Evolutionary conservation across 2,888 invertebrate genomes (phyloP).

Genomic region (Eupithecia centaureata): DNA sequence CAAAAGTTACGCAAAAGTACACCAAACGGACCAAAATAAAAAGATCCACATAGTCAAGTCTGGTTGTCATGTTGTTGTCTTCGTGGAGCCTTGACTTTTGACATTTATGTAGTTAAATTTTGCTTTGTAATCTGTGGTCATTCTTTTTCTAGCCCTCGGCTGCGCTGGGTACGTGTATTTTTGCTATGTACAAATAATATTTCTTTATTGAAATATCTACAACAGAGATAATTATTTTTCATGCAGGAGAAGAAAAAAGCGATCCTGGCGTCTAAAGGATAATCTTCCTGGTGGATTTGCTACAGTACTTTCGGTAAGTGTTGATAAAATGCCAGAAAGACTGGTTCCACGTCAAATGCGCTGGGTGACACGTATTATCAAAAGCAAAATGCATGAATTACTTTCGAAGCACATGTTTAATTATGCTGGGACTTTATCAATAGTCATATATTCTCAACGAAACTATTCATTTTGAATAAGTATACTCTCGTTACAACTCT

Average conservation of each 20-base stretch:
- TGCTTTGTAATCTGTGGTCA: conserved; percentile 46
- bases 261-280: conserved; percentile 77
- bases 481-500: background rate
- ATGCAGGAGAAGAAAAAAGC: conserved; percentile 69
- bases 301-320: conserved; percentile 80
- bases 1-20: no score
- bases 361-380: conserved; percentile 84
- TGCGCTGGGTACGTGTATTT: conserved; percentile 74
- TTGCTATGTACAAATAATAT: conserved; percentile 44
- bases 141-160: conserved; percentile 77
- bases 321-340: conserved; percentile 63
- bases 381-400: conserved; percentile 57
- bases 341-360: conserved; percentile 83
- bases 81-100: conserved; percentile 6
- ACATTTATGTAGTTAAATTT: conserved; percentile 7
- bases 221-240: conserved; percentile 59
- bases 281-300: conserved; percentile 77
- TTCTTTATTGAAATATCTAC: conserved; percentile 52
- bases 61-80: background rate
- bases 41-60: no score
- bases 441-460: background rate
- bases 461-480: background rate
- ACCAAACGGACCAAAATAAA: no score
- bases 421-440: conserved; percentile 6
- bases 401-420: conserved; percentile 39